Conservation (phyloP, 1,140 invertebrate genomes). For the Hylaeus volcanicus region DNA sequence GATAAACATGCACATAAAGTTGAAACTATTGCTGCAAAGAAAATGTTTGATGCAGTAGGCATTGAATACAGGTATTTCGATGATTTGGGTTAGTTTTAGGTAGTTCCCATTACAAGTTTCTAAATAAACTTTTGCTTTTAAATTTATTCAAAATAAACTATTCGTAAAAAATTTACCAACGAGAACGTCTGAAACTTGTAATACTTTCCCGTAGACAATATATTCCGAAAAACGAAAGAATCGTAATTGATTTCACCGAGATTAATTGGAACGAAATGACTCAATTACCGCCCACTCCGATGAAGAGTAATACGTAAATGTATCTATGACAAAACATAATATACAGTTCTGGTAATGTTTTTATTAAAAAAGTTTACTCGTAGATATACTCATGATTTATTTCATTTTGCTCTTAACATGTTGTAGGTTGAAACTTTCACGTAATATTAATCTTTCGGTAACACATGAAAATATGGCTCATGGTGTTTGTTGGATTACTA, state of each 20-base stretch:
- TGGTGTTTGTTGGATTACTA: constrained; percentile 32
- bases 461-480: constrained; percentile 37
- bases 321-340: neutral
- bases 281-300: constrained; percentile 77
- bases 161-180: neutral
- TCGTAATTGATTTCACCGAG: constrained; percentile 86
- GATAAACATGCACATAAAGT: constrained; percentile 89
- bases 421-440: constrained; percentile 48
- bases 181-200: constrained; percentile 7
- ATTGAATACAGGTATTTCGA: constrained; percentile 83
- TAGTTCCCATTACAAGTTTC: neutral
- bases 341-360: constrained; percentile 2
- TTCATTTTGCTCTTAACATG: constrained; percentile 50
- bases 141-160: neutral
- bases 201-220: constrained; percentile 83
- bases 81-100: constrained; percentile 20
- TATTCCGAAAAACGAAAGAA: constrained; percentile 82
- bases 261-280: constrained; percentile 81
- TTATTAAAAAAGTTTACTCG: constrained; percentile 15
- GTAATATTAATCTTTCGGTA: constrained; percentile 50
- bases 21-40: constrained; percentile 87
- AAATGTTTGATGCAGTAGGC: constrained; percentile 89
- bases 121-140: neutral
- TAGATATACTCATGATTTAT: constrained; percentile 51
- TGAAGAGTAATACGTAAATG: constrained; percentile 42